Conservation (phyloP, 2,888 invertebrate species). For the Physocephala rufipes region DNA sequence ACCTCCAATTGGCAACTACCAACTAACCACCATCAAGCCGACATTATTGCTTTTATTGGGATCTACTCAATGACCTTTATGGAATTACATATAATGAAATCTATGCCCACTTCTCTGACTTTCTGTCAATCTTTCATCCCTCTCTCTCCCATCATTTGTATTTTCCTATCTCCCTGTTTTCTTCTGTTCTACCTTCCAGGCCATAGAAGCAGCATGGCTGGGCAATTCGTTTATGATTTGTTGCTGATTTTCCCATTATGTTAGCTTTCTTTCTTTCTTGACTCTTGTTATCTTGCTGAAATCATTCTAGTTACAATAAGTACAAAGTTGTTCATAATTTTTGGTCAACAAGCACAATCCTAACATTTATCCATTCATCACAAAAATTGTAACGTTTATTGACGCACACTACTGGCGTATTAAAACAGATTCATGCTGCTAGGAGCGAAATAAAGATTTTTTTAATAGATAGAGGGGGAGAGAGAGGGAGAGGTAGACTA, state of each 20-base stretch:
- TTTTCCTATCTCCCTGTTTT: neutral
- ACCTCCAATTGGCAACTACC: neutral
- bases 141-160: neutral
- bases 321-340: neutral
- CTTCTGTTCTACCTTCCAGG: conserved; percentile 14
- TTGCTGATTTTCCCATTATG: conserved; percentile 17
- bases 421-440: no score
- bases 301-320: neutral
- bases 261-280: conserved; percentile 20
- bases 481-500: no score
- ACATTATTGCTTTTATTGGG: neutral
- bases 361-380: no score
- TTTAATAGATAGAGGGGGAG: no score
- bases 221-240: conserved; percentile 30
- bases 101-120: neutral
- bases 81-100: no score
- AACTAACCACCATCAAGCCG: neutral
- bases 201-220: conserved; percentile 31
- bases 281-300: neutral
- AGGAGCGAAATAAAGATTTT: no score
- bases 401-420: no score
- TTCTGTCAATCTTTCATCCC: neutral
- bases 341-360: no score
- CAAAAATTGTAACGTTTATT: no score
- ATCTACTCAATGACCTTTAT: neutral